Evolutionary conservation across 2,888 invertebrate species (phyloP).

Genomic region (Metellina segmentata): DNA sequence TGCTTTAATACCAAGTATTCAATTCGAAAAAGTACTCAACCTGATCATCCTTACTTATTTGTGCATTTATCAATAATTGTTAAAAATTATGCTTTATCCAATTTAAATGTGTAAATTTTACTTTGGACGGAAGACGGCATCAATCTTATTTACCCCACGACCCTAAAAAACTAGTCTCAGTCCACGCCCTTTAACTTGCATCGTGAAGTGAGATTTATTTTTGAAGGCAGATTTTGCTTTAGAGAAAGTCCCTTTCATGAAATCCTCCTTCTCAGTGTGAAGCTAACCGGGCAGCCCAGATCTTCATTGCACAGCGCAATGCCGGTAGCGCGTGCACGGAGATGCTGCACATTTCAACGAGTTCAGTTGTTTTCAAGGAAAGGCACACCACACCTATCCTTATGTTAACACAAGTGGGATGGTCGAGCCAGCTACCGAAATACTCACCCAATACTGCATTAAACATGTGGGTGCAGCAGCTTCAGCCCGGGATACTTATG

Average conservation of each 20-base stretch:
- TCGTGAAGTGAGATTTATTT: too few relatives aligned
- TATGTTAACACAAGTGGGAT: constrained; percentile 71
- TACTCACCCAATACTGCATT: constrained; percentile 61
- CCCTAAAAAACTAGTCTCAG: too few relatives aligned
- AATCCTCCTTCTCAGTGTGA: constrained; percentile 17
- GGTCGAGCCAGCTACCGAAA: constrained; percentile 66
- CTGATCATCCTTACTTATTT: too few relatives aligned
- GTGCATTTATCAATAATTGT: too few relatives aligned
- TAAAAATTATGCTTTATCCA: too few relatives aligned
- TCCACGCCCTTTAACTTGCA: too few relatives aligned
- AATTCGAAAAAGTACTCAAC: too few relatives aligned
- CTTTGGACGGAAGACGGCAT: too few relatives aligned
- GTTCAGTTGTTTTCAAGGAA: constrained; percentile 49
- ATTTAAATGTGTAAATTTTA: too few relatives aligned
- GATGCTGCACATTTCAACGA: constrained; percentile 51
- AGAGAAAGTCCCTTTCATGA: constrained; percentile 30
- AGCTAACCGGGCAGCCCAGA: constrained; percentile 9
- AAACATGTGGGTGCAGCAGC: constrained; percentile 70
- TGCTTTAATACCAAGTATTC: too few relatives aligned
- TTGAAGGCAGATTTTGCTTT: constrained; percentile 8
- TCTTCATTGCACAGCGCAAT: constrained; percentile 35
- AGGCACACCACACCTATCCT: constrained; percentile 70
- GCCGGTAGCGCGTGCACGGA: constrained; percentile 60
- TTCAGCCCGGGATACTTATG: constrained; percentile 31
- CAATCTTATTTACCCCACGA: too few relatives aligned